These are phyloP conservation scores for Psephotus haematonotus DNA, from an alignment of 2,113 vertebrate species.

Conservation along the genomic window DNA sequence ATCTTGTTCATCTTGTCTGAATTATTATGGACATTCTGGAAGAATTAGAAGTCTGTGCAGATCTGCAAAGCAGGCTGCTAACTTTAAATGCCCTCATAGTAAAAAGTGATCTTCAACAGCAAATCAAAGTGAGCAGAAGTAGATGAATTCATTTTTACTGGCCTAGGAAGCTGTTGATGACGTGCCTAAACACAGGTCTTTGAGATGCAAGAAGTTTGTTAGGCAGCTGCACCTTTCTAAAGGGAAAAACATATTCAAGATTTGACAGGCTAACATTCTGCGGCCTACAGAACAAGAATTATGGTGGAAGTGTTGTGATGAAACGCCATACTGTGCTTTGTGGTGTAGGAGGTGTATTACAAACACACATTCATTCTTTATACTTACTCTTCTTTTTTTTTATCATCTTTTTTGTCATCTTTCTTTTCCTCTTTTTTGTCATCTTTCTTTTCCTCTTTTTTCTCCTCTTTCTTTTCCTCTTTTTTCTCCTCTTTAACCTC, in stretches of 20 bases:
- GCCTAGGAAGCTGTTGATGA: neutral
- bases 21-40: neutral
- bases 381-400: constrained; percentile 77
- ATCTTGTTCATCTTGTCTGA: neutral
- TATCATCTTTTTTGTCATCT: constrained; percentile 79
- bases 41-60: neutral
- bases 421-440: constrained; percentile 76
- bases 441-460: constrained; percentile 70
- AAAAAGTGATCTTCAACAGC: neutral
- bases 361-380: neutral
- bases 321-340: neutral
- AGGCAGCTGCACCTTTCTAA: neutral
- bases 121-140: neutral
- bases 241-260: neutral
- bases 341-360: neutral
- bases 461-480: constrained; percentile 74
- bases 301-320: fast-evolving
- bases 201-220: neutral
- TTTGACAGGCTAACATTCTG: neutral
- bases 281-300: neutral
- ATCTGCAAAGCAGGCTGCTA: neutral
- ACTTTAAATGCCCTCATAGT: neutral
- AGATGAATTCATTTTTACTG: neutral
- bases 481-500: constrained; percentile 80
- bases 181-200: neutral